Conservation (phyloP, 2,113 vertebrate genomes). For the Platichthys flesus region DNA sequence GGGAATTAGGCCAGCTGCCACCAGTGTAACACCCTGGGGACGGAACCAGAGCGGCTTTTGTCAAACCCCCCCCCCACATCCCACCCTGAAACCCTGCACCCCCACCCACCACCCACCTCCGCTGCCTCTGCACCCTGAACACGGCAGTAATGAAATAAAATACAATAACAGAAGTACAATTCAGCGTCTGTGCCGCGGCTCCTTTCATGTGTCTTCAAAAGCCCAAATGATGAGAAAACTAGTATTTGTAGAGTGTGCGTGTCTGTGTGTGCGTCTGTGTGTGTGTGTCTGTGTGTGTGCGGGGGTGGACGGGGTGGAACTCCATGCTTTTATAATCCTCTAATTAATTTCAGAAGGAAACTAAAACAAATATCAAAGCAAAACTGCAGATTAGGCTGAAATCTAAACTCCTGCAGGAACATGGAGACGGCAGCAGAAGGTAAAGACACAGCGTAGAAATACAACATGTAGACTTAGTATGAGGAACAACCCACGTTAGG, state of each 20-base stretch:
- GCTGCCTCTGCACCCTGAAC: conserved; percentile 11
- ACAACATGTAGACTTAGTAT: not conserved
- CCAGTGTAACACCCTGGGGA: conserved; percentile 54
- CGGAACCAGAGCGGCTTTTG: conserved; percentile 40
- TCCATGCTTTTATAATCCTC: conserved; percentile 55
- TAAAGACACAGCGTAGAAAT: not conserved
- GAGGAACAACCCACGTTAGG: not conserved
- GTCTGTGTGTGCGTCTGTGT: conserved; percentile 22
- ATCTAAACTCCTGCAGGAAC: conserved; percentile 32
- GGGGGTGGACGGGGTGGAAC: conserved; percentile 44
- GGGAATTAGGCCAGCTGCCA: conserved; percentile 71
- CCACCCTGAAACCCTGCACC: not conserved
- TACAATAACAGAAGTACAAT: conserved; percentile 36
- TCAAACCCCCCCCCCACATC: not conserved
- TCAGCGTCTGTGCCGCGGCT: conserved; percentile 30
- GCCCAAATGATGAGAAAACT: conserved; percentile 63
- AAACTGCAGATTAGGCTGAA: conserved; percentile 41
- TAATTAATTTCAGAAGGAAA: conserved; percentile 75
- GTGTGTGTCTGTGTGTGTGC: conserved; percentile 9
- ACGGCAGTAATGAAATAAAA: conserved; percentile 26
- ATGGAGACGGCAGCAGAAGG: not conserved
- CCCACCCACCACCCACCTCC: conserved; percentile 17
- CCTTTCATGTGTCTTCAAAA: conserved; percentile 59
- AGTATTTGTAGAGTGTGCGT: conserved; percentile 47
- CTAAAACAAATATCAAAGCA: conserved; percentile 70